A percentile compares a stretch with the other conserved stretches of the same genome.
Evolutionary conservation across 1,140 invertebrate genomes (phyloP).

Genomic region (Papilio polytes): DNA sequence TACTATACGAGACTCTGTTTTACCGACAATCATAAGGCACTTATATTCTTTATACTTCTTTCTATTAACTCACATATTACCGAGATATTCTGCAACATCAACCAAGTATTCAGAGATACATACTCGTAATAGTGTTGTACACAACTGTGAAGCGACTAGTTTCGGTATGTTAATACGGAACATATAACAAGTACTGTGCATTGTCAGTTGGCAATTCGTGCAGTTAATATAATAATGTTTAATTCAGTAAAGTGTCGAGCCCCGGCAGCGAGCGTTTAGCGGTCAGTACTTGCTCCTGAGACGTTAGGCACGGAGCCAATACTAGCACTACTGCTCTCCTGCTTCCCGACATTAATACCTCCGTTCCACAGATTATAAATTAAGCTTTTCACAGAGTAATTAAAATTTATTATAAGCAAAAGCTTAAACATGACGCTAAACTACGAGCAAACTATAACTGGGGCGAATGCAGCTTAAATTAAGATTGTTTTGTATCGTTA

Average conservation of each 20-base stretch:
- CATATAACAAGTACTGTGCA: background rate
- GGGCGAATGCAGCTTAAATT: background rate
- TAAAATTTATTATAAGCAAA: constrained; percentile 34
- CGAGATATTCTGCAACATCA: no score
- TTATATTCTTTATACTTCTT: no score
- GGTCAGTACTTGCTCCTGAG: background rate
- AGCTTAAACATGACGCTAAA: constrained; percentile 14
- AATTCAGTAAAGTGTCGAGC: constrained; percentile 32
- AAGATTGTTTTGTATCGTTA: background rate
- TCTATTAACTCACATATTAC: no score
- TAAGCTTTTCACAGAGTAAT: constrained; percentile 30
- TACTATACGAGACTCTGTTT: no score
- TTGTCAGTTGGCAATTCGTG: background rate
- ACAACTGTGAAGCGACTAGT: background rate
- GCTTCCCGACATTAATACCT: constrained; percentile 4
- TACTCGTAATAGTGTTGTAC: background rate
- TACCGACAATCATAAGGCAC: no score
- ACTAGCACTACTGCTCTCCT: constrained; percentile 9
- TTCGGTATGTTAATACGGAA: background rate
- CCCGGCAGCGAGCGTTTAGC: constrained; percentile 35
- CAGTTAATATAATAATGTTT: constrained; percentile 34
- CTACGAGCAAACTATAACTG: constrained; percentile 26
- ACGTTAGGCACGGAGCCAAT: constrained; percentile 25
- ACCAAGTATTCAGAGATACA: no score
- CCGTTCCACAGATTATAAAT: constrained; percentile 33